Evolutionary conservation across 2,113 vertebrate genomes (phyloP).

Genomic region (Pituophis catenifer): DNA sequence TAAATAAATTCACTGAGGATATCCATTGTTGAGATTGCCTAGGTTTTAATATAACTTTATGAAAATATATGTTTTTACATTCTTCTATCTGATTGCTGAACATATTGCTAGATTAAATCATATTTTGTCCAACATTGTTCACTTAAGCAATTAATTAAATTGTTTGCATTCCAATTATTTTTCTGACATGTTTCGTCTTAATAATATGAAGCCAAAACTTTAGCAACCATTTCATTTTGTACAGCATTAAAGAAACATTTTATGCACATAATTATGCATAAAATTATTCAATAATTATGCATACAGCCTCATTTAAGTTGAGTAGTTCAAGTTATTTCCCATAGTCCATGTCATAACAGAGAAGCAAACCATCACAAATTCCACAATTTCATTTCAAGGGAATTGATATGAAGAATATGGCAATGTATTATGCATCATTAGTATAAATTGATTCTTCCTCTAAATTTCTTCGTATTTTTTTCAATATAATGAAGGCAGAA

Average conservation of each 20-base stretch:
- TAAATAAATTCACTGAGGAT: not conserved
- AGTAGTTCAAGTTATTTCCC: constrained; percentile 24
- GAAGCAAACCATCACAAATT: constrained; percentile 9
- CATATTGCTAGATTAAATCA: constrained; percentile 39
- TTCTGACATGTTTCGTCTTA: not conserved
- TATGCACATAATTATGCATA: not conserved
- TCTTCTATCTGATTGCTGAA: constrained; percentile 11
- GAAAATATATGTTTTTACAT: constrained; percentile 36
- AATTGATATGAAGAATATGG: constrained; percentile 25
- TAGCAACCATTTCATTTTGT: constrained; percentile 5
- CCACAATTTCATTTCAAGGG: constrained; percentile 24
- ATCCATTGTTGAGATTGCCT: constrained; percentile 30
- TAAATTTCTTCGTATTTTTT: constrained; percentile 36
- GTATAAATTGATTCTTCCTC: constrained; percentile 32
- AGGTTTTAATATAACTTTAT: constrained; percentile 36
- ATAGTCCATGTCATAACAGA: constrained; percentile 5
- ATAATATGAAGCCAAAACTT: no score
- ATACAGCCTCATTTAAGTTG: constrained; percentile 21
- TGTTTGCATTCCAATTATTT: constrained; percentile 42
- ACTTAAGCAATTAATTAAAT: constrained; percentile 8
- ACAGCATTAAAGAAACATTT: not conserved
- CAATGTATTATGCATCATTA: constrained; percentile 33
- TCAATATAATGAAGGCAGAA: constrained; percentile 15
- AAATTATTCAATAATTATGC: not conserved
- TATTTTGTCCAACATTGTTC: constrained; percentile 19